Conservation (phyloP, 2,113 vertebrate genomes). For the Petromus typicus region DNA sequence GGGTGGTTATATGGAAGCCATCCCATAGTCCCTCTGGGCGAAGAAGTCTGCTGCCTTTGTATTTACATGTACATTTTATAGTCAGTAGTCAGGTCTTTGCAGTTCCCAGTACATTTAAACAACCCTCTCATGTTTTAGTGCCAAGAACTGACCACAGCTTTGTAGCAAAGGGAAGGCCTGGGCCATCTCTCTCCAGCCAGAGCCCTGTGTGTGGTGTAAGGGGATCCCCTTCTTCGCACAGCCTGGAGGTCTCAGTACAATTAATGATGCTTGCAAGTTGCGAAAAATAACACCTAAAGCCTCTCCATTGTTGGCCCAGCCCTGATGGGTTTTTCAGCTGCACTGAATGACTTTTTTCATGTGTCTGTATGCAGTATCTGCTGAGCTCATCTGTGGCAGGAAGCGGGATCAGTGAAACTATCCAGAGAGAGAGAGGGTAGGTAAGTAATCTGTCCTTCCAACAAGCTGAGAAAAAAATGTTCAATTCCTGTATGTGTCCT, state of each 20-base stretch:
- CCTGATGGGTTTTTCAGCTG: constrained; percentile 59
- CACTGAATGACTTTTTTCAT: constrained; percentile 31
- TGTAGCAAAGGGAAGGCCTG: constrained; percentile 43
- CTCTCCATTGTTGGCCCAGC: constrained; percentile 11
- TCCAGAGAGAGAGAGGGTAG: background rate
- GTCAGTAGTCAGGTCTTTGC: constrained; percentile 44
- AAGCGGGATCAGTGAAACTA: constrained; percentile 64
- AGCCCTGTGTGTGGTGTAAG: constrained; percentile 33
- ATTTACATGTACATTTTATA: constrained; percentile 4
- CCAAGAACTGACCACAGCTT: constrained; percentile 59
- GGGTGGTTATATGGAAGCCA: constrained; percentile 33
- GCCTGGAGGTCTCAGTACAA: constrained; percentile 57
- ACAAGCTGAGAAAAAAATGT: background rate
- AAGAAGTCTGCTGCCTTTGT: constrained; percentile 44
- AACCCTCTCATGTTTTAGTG: constrained; percentile 49
- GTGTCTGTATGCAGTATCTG: constrained; percentile 52
- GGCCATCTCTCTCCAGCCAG: background rate
- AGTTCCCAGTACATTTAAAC: constrained; percentile 48
- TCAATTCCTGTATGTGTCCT: constrained; percentile 17
- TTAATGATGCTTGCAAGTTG: constrained; percentile 54
- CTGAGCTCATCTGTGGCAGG: constrained; percentile 67
- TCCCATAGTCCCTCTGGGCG: background rate
- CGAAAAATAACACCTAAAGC: constrained; percentile 67
- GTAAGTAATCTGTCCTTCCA: background rate
- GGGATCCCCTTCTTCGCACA: constrained; percentile 42